These are phyloP conservation scores for Eupithecia inturbata DNA, from an alignment of 2,888 invertebrate species.

Conservation along the genomic window DNA sequence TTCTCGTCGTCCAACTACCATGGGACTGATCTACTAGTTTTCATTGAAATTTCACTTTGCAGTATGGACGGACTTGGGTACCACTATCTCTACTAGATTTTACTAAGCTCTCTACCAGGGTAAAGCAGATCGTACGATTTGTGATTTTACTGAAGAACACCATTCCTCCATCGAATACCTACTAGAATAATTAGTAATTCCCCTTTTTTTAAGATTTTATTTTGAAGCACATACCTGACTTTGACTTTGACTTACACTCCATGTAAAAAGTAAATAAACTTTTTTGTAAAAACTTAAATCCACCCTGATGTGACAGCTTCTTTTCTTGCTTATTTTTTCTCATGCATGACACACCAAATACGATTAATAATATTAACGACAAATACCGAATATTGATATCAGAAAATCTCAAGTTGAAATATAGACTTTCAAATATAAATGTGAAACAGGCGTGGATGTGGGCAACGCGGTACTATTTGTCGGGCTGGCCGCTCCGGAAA, in stretches of 20 bases:
- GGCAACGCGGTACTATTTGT: slow-evolving; percentile 67
- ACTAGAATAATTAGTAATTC: background rate
- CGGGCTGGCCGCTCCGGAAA: slow-evolving; percentile 68
- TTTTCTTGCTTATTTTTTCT: background rate
- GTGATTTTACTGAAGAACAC: background rate
- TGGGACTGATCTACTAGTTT: slow-evolving; percentile 22
- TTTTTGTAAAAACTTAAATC: too few species aligned
- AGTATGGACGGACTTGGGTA: background rate
- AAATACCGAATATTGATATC: background rate
- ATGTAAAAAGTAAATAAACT: too few species aligned
- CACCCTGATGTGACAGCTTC: background rate
- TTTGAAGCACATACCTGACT: too few species aligned
- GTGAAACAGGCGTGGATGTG: slow-evolving; percentile 26
- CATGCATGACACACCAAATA: background rate
- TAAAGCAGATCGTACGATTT: too few species aligned
- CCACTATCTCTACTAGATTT: too few species aligned
- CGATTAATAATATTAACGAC: background rate
- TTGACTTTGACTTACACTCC: too few species aligned
- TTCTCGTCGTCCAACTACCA: slow-evolving; percentile 43
- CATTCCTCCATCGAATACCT: background rate
- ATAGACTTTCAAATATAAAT: slow-evolving; percentile 20
- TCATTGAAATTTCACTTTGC: slow-evolving; percentile 22
- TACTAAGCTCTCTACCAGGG: too few species aligned
- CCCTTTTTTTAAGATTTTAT: background rate
- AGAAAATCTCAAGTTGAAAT: background rate